Percentiles rank a stretch among this genome's conserved stretches.
phyloP scores from a whole-genome alignment of 2,888 invertebrate genomes.

The Margaritifera margaritifera region DNA sequence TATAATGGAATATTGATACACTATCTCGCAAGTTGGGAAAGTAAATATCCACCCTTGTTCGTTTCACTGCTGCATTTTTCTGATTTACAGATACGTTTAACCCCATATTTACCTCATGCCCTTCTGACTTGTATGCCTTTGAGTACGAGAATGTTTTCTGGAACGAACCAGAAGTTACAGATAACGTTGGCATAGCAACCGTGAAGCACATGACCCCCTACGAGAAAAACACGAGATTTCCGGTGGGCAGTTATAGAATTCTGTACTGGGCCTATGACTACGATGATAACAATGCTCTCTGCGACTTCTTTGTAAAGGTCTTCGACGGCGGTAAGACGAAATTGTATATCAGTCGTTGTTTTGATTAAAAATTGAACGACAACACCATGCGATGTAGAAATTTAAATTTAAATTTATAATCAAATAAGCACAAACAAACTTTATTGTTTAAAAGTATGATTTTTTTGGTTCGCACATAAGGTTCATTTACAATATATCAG shows the following conservation, averaged over 20 bases:
- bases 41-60: background rate
- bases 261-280: constrained; percentile 29
- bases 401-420: too few species aligned
- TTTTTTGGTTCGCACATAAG: too few species aligned
- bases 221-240: constrained; percentile 3
- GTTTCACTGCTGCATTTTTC: background rate
- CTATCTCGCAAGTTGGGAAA: too few species aligned
- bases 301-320: constrained; percentile 21
- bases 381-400: too few species aligned
- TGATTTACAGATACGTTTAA: constrained; percentile 23
- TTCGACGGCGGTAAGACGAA: constrained; percentile 15
- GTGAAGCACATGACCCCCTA: constrained; percentile 13
- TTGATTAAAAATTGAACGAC: too few species aligned
- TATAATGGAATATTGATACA: too few species aligned
- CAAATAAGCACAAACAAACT: too few species aligned
- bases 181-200: constrained; percentile 36
- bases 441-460: too few species aligned
- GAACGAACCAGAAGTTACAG: constrained; percentile 24
- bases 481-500: too few species aligned
- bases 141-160: constrained; percentile 21
- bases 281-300: constrained; percentile 31
- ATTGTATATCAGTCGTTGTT: too few species aligned
- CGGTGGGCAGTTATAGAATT: constrained; percentile 20
- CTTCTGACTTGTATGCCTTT: constrained; percentile 18
- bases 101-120: constrained; percentile 32